Evolutionary conservation across 2,113 vertebrate species (phyloP).

Genomic region (Lonchura striata): DNA sequence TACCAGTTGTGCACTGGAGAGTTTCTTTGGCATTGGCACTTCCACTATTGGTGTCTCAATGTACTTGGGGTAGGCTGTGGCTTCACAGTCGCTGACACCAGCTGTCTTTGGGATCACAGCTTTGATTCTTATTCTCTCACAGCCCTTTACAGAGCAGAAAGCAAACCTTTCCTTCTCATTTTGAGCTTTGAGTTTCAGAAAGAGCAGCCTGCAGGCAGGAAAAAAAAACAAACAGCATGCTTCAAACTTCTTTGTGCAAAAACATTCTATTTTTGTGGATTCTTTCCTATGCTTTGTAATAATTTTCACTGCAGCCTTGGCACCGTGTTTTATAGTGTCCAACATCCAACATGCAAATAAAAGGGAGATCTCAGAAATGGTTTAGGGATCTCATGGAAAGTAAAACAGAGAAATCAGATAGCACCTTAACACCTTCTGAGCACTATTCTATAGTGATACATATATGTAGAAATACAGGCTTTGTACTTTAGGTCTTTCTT

Average conservation of each 20-base stretch:
- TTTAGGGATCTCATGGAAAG: background rate
- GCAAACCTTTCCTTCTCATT: slow-evolving; percentile 86
- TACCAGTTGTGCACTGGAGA: slow-evolving; percentile 77
- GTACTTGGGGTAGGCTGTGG: slow-evolving; percentile 85
- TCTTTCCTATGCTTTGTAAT: background rate
- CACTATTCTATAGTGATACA: background rate
- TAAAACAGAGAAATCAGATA: background rate
- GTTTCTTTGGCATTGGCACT: slow-evolving; percentile 90
- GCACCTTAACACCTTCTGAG: background rate
- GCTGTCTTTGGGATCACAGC: slow-evolving; percentile 83
- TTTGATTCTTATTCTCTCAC: slow-evolving; percentile 90
- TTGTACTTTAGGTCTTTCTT: background rate
- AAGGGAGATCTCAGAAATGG: background rate
- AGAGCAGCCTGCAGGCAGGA: slow-evolving; percentile 81
- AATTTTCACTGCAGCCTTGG: background rate
- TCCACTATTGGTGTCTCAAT: slow-evolving; percentile 83
- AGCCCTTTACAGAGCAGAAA: slow-evolving; percentile 93
- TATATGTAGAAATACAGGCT: background rate
- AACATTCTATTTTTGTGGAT: background rate
- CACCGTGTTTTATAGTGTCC: rapidly evolving
- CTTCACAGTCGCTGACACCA: slow-evolving; percentile 84
- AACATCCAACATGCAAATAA: background rate
- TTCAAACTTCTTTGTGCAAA: background rate
- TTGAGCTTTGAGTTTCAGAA: slow-evolving; percentile 88
- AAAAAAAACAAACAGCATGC: background rate